Conservation (phyloP, 2,888 invertebrate species). For the Micoletzkya japonica region DNA sequence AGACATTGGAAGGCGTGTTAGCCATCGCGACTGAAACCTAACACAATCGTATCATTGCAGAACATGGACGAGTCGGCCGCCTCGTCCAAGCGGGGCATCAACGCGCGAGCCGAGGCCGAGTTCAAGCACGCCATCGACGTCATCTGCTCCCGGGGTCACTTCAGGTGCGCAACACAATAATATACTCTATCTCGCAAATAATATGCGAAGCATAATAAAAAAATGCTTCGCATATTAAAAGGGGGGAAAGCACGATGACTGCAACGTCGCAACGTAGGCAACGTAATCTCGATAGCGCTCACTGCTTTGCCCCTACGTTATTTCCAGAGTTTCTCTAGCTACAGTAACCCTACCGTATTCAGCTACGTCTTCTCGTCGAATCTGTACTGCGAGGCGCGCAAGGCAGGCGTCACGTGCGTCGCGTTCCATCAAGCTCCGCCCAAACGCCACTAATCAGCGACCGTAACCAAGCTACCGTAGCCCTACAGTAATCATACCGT, state of each 20-base stretch:
- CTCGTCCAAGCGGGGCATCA: constrained; percentile 52
- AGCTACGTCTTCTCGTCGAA: constrained; percentile 50
- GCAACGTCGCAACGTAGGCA: too few relatives aligned
- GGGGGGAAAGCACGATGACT: too few relatives aligned
- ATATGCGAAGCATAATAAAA: neutral
- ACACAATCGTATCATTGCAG: too few relatives aligned
- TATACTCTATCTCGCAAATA: neutral
- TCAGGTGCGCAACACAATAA: constrained; percentile 35
- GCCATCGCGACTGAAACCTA: too few relatives aligned
- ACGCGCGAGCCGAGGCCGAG: constrained; percentile 43
- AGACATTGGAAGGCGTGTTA: too few relatives aligned
- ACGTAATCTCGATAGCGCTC: too few relatives aligned
- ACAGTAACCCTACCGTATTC: neutral
- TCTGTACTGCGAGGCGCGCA: constrained; percentile 47
- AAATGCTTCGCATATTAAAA: neutral
- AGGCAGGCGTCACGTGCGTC: constrained; percentile 48
- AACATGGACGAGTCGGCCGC: constrained; percentile 54
- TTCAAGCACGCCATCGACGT: constrained; percentile 59
- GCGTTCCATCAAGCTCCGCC: constrained; percentile 44
- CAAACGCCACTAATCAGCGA: too few relatives aligned
- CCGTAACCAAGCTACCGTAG: too few relatives aligned
- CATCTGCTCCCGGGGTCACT: constrained; percentile 56
- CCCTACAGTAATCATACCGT: too few relatives aligned
- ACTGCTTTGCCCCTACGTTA: too few relatives aligned
- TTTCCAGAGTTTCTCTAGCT: neutral